These are phyloP conservation scores for Yasuhikotakia modesta DNA, from an alignment of 2,797 vertebrate species.

Conservation along the genomic window DNA sequence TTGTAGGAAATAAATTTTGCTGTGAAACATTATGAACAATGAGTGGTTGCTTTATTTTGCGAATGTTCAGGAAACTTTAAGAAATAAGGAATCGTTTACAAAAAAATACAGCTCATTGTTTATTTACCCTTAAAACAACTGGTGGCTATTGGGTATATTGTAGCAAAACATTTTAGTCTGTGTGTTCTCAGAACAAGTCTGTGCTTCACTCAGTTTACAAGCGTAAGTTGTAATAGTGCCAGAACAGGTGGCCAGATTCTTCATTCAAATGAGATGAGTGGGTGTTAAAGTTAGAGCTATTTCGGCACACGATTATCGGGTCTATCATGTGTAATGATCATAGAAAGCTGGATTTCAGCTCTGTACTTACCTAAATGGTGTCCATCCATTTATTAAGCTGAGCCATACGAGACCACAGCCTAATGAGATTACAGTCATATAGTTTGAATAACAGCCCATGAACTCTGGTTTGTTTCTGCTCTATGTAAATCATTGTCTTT, in stretches of 20 bases:
- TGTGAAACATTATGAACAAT: conserved; percentile 56
- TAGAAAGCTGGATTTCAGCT: not conserved
- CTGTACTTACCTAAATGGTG: conserved; percentile 42
- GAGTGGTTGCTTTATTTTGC: conserved; percentile 28
- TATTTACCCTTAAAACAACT: not conserved
- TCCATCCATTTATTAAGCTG: conserved; percentile 48
- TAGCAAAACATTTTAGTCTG: too few species aligned
- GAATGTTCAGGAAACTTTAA: not conserved
- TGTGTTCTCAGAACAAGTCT: too few species aligned
- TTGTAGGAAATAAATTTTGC: conserved; percentile 70
- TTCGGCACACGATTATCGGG: not conserved
- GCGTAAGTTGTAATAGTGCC: not conserved
- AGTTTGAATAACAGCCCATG: conserved; percentile 37
- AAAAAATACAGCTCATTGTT: not conserved
- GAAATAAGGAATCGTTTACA: not conserved
- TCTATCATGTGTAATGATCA: not conserved
- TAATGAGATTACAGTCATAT: conserved; percentile 54
- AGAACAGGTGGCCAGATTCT: not conserved
- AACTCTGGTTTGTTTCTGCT: conserved; percentile 1
- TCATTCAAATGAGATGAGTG: not conserved
- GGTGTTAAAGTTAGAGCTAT: conserved; percentile 6
- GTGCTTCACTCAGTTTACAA: not conserved
- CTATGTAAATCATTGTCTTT: not conserved
- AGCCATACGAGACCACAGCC: conserved; percentile 49
- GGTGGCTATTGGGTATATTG: too few species aligned